phyloP scores from a whole-genome alignment of 2,797 vertebrate genomes.

The Astyanax mexicanus region DNA sequence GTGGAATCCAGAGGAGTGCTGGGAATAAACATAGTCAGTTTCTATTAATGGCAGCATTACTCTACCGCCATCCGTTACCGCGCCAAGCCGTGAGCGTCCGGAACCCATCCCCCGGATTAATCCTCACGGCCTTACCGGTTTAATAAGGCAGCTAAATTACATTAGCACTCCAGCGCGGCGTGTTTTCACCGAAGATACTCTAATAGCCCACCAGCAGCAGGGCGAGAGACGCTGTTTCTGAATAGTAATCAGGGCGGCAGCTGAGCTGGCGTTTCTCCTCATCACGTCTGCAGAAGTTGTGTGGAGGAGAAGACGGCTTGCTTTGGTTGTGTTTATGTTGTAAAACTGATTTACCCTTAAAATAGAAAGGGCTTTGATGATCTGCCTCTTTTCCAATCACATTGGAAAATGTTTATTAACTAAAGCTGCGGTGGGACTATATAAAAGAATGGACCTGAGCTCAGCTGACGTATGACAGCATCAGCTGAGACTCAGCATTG shows the following conservation, averaged over 20 bases:
- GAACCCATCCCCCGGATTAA: constrained; percentile 57
- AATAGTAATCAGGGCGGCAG: background rate
- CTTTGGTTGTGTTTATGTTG: too few species aligned
- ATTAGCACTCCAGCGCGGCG: constrained; percentile 37
- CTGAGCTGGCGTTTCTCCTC: background rate
- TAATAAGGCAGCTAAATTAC: constrained; percentile 58
- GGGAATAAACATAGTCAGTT: constrained; percentile 71
- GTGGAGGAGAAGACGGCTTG: background rate
- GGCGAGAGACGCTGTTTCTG: background rate
- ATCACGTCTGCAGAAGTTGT: background rate
- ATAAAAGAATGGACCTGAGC: too few species aligned
- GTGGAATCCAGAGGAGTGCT: constrained; percentile 61
- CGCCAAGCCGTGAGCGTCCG: constrained; percentile 60
- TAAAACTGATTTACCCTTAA: background rate
- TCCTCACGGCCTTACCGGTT: constrained; percentile 42
- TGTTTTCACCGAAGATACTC: background rate
- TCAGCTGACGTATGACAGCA: too few species aligned
- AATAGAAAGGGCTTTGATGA: background rate
- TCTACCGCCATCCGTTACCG: constrained; percentile 67
- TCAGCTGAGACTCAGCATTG: too few species aligned
- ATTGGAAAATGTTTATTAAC: too few species aligned
- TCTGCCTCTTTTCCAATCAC: too few species aligned
- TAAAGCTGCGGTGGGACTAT: too few species aligned
- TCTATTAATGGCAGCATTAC: constrained; percentile 75
- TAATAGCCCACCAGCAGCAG: background rate